Percentiles rank a stretch among this genome's conserved stretches.
phyloP scores from a whole-genome alignment of 2,113 vertebrate genomes.

The Rhombomys opimus region DNA sequence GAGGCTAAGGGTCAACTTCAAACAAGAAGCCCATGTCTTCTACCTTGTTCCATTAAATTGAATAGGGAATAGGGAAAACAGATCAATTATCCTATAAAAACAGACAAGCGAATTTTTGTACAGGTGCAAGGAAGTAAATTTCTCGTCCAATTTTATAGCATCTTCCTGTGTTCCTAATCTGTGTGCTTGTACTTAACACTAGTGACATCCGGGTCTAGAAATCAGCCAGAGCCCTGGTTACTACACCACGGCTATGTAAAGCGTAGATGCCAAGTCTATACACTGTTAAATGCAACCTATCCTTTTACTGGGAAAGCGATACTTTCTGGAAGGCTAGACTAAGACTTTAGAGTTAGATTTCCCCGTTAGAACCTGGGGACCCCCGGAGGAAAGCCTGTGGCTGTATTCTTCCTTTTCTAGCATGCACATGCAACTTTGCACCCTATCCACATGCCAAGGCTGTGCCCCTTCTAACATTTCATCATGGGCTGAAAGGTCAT shows the following conservation, averaged over 20 bases:
- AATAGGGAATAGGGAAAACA: background rate
- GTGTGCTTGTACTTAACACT: background rate
- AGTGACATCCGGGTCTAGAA: background rate
- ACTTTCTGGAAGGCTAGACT: background rate
- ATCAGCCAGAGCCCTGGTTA: background rate
- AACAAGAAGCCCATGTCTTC: background rate
- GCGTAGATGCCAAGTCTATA: background rate
- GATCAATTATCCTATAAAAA: background rate
- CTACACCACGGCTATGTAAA: background rate
- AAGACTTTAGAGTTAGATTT: background rate
- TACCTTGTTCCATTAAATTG: background rate
- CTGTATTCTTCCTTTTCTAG: background rate
- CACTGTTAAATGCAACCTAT: background rate
- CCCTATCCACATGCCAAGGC: background rate
- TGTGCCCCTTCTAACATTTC: background rate
- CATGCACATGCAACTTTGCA: background rate
- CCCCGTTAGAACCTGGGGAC: background rate
- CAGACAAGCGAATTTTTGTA: background rate
- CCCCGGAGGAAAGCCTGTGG: background rate
- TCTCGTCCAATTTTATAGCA: background rate
- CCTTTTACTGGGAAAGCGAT: background rate
- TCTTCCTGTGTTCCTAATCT: background rate
- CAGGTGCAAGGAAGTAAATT: background rate
- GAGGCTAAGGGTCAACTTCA: background rate
- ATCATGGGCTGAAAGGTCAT: background rate